These are phyloP conservation scores for Drosophila sturtevanti DNA, from an alignment of 1,140 invertebrate species.

Conservation along the genomic window DNA sequence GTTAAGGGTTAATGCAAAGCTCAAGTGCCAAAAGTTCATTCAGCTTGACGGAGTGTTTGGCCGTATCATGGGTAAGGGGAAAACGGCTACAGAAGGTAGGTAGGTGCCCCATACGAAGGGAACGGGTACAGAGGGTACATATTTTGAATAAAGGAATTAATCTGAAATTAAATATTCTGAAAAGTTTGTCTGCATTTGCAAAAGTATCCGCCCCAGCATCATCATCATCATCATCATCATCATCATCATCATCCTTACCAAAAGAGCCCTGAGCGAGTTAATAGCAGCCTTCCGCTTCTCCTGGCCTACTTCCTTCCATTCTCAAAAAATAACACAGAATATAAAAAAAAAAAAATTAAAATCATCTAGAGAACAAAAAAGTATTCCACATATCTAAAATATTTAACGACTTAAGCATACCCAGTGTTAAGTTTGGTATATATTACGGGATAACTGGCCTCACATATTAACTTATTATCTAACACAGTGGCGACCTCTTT, in stretches of 20 bases:
- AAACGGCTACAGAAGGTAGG: not conserved
- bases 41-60: constrained; percentile 5
- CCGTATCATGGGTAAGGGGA: not conserved
- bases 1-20: constrained; percentile 17
- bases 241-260: not conserved
- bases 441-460: too few relatives aligned
- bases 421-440: not conserved
- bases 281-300: constrained; percentile 7
- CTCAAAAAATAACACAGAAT: not conserved
- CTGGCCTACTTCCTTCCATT: not conserved
- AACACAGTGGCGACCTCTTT: too few relatives aligned
- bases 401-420: not conserved
- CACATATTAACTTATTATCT: too few relatives aligned
- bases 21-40: constrained; percentile 16
- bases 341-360: not conserved
- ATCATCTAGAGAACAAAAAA: not conserved
- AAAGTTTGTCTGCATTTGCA: constrained; percentile 21
- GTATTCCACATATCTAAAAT: not conserved
- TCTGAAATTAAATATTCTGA: constrained; percentile 26
- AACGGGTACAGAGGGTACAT: constrained; percentile 2
- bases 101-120: not conserved
- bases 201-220: constrained; percentile 8
- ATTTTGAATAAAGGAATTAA: constrained; percentile 26
- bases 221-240: not conserved
- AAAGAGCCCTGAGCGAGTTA: constrained; percentile 13